Percentiles rank a stretch among this genome's conserved stretches.
Conservation (phyloP, 2,888 invertebrate species). For the Trypoxylon attenuatum region DNA sequence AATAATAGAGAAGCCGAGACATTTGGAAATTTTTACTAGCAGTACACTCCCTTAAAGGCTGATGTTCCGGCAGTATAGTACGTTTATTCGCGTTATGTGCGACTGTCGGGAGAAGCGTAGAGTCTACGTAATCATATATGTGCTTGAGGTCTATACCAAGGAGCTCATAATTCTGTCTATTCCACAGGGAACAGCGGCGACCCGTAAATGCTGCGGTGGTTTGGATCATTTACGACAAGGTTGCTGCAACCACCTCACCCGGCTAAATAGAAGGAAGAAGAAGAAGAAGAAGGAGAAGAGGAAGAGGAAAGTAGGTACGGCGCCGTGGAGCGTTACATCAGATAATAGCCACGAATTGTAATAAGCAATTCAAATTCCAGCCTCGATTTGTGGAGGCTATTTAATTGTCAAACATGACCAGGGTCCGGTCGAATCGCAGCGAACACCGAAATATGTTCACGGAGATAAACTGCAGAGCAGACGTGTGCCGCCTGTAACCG, state of each 20-base stretch:
- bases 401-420: conserved; percentile 1
- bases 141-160: no score
- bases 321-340: neutral
- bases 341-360: neutral
- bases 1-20: no score
- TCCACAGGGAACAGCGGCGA: neutral
- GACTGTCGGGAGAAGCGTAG: no score
- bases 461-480: conserved; percentile 9
- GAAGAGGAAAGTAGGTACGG: no score
- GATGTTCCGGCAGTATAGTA: no score
- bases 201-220: neutral
- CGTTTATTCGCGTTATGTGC: no score
- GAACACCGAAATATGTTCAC: neutral
- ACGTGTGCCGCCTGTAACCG: conserved; percentile 2
- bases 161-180: neutral
- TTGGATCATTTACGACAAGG: neutral
- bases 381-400: conserved; percentile 20
- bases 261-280: neutral
- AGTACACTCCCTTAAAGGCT: no score
- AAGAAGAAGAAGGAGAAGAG: no score
- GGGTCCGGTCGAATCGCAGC: neutral
- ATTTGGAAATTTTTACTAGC: no score
- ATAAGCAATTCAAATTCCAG: neutral
- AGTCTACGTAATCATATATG: no score
- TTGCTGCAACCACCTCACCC: neutral